A percentile compares a stretch with the other conserved stretches of the same genome.
Conservation (phyloP, 2,888 invertebrate species). For the Chouioia cunea region DNA sequence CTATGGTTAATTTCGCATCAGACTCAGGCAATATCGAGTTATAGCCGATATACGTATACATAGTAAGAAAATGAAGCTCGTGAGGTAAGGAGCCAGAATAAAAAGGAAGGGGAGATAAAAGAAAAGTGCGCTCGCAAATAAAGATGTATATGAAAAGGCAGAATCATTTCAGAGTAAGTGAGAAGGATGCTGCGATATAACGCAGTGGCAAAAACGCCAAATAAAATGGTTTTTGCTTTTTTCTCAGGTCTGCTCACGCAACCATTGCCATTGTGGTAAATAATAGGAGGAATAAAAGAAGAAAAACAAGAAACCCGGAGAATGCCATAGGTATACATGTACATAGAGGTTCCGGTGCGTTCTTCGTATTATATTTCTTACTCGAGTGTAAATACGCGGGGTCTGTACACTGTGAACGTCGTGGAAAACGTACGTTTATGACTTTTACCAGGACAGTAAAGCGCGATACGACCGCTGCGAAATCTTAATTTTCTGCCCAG, state of each 20-base stretch:
- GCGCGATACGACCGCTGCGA: slow-evolving; percentile 12
- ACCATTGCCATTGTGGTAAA: slow-evolving; percentile 12
- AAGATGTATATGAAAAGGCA: slow-evolving; percentile 14
- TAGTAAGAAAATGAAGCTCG: neutral
- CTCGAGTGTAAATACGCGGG: too few relatives aligned
- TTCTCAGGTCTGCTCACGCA: neutral
- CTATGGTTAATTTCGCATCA: too few relatives aligned
- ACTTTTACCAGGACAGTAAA: slow-evolving; percentile 33
- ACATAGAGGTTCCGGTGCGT: neutral
- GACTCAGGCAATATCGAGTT: too few relatives aligned
- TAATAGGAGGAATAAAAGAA: slow-evolving; percentile 18
- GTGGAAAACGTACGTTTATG: slow-evolving; percentile 30
- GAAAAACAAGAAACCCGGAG: too few relatives aligned
- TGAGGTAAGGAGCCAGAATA: neutral
- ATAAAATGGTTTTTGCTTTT: slow-evolving; percentile 16
- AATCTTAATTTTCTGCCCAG: slow-evolving; percentile 31
- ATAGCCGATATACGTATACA: too few relatives aligned
- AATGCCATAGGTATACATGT: slow-evolving; percentile 6
- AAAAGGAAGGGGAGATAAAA: neutral
- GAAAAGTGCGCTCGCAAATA: neutral
- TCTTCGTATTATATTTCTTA: too few relatives aligned
- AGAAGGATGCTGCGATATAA: slow-evolving; percentile 3
- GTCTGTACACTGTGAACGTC: neutral
- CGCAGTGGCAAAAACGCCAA: slow-evolving; percentile 10
- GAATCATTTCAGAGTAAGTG: slow-evolving; percentile 12